Percentiles rank a stretch among this genome's conserved stretches.
Conservation (phyloP, 1,140 invertebrate genomes). For the Brachionus asplanchnoidis region DNA sequence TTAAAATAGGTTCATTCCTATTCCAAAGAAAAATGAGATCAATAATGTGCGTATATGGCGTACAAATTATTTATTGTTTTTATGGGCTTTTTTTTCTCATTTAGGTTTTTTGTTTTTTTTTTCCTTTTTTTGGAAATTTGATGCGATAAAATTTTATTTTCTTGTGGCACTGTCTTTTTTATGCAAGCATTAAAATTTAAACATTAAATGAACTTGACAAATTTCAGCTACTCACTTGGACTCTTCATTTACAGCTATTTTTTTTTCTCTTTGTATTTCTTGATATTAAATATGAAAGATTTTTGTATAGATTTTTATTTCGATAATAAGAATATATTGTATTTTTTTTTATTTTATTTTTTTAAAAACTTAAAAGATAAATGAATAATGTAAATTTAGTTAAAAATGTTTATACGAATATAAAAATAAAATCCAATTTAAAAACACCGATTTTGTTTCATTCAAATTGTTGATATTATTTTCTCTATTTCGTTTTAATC, state of each 20-base stretch:
- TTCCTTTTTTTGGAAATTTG: not conserved
- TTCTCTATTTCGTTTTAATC: too few species aligned
- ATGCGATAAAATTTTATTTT: not conserved
- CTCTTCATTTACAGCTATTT: not conserved
- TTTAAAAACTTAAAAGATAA: not conserved
- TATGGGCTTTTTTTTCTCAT: not conserved
- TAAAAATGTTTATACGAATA: not conserved
- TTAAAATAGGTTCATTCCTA: not conserved
- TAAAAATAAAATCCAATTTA: not conserved
- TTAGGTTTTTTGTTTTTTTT: not conserved
- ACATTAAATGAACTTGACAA: not conserved
- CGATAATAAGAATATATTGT: not conserved
- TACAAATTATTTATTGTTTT: slow-evolving; percentile 1
- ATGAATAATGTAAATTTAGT: not conserved
- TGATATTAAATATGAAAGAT: not conserved
- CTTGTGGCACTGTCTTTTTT: not conserved
- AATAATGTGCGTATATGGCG: not conserved
- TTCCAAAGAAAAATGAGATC: not conserved
- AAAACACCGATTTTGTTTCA: not conserved
- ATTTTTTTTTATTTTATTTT: not conserved
- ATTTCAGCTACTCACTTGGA: not conserved
- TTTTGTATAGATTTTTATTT: not conserved
- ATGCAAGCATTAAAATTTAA: not conserved
- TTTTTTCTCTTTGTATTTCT: not conserved
- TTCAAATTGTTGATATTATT: not conserved